phyloP scores from a whole-genome alignment of 1,140 invertebrate genomes.

The Polyergus mexicanus region DNA sequence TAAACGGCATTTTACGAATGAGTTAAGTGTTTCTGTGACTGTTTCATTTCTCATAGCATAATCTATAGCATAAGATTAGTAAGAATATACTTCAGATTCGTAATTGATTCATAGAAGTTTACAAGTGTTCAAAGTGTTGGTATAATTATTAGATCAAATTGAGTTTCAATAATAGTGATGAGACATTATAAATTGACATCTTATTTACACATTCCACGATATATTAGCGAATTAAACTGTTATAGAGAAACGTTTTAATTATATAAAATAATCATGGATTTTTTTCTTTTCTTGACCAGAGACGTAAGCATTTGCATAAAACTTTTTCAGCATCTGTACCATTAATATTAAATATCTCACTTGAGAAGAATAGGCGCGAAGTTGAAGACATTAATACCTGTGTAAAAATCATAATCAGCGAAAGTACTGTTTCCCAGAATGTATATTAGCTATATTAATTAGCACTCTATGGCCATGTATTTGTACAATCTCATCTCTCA shows the following conservation, averaged over 20 bases:
- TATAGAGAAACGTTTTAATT: constrained; percentile 66
- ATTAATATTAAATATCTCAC: constrained; percentile 66
- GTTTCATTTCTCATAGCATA: constrained; percentile 65
- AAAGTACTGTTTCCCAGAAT: constrained; percentile 49
- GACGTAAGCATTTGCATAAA: constrained; percentile 51
- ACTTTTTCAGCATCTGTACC: constrained; percentile 66
- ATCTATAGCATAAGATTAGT: constrained; percentile 67
- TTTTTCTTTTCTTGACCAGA: constrained; percentile 4
- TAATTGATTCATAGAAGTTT: constrained; percentile 47
- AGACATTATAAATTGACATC: constrained; percentile 47
- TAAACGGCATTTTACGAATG: constrained; percentile 52
- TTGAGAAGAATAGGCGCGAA: constrained; percentile 44
- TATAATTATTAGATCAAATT: constrained; percentile 48
- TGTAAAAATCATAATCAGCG: constrained; percentile 43
- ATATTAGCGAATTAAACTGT: constrained; percentile 65
- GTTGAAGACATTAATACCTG: constrained; percentile 46
- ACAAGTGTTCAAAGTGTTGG: constrained; percentile 48
- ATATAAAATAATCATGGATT: constrained; percentile 56
- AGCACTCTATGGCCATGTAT: constrained; percentile 59
- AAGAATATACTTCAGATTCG: constrained; percentile 61
- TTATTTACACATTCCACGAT: constrained; percentile 74
- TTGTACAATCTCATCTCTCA: constrained; percentile 52
- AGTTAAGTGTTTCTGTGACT: constrained; percentile 47
- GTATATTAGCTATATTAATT: constrained; percentile 38
- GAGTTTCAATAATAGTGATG: constrained; percentile 35